phyloP scores from a whole-genome alignment of 1,140 invertebrate genomes.

The Saccostrea cuccullata region DNA sequence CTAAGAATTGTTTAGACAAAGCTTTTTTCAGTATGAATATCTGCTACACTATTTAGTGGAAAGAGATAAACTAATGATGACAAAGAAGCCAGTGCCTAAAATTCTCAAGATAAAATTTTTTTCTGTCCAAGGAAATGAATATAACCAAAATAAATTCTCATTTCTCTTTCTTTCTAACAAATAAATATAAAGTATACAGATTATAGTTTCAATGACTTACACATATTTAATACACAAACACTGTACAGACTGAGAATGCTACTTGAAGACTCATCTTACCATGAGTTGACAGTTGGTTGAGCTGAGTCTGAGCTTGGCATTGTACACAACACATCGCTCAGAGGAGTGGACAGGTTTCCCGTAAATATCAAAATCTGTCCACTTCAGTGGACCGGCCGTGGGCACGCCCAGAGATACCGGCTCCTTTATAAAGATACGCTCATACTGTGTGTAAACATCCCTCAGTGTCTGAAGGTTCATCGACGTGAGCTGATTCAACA shows the following conservation, averaged over 20 bases:
- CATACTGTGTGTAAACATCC: constrained; percentile 72
- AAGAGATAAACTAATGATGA: too few species aligned
- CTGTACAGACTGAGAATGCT: too few species aligned
- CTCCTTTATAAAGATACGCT: constrained; percentile 66
- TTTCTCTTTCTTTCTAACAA: neutral
- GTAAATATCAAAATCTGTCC: constrained; percentile 73
- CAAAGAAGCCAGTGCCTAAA: too few species aligned
- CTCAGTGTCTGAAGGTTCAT: constrained; percentile 69
- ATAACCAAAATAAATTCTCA: too few species aligned
- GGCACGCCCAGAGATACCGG: constrained; percentile 55
- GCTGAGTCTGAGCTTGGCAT: constrained; percentile 69
- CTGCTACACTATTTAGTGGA: too few species aligned
- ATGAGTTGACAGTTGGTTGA: constrained; percentile 70
- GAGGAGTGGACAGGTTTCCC: constrained; percentile 72
- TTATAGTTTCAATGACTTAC: too few species aligned
- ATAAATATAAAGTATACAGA: neutral
- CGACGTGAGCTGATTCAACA: constrained; percentile 67
- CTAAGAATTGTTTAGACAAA: neutral
- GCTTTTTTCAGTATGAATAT: neutral
- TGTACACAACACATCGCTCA: constrained; percentile 72
- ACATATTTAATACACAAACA: too few species aligned
- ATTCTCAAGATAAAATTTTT: too few species aligned
- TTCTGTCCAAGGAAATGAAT: too few species aligned
- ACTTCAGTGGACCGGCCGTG: constrained; percentile 65
- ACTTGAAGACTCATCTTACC: constrained; percentile 57